Base-by-base conservation (phyloP, 2,113 vertebrate genomes). In the Periophthalmus modestus region DNA sequence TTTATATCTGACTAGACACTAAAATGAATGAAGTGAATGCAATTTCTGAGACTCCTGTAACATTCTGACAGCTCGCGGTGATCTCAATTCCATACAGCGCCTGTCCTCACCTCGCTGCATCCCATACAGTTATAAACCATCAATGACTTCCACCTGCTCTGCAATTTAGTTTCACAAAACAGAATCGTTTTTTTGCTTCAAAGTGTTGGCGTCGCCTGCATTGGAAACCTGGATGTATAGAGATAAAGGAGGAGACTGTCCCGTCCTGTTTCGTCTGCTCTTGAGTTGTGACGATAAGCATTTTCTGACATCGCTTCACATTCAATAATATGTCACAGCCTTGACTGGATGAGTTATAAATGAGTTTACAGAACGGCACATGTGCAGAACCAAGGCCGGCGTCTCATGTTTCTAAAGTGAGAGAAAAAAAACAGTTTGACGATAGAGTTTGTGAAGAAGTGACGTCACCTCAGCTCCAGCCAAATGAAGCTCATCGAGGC, bases 291-390 rank as follows among this genome's bases (percentile, higher is more conserved):
- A 33, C 81, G 82, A 86, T 71, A 74, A 85, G 71, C 80, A 72
- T 16, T 89, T 86, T 88, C 76, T 90, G 92, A 93, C 72, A 85
- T 80, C 52, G 72, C 89, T 81, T 92, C 89, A 83, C 88, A 84
- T 91, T 82, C 86, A 92, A 90, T 92, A 88, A 82, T 83, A 84
- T 89, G 90, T 84, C 73, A 80, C 68, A 62, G 79, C 77, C 84
- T 71, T 89, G 85, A 91, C 82, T 80, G 39, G 68, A 83, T 90
- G 82, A 82, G 93, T 91, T 90, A 92, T 92, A 83, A 89, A 91
- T 88, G 85, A 90, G 79, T 85, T 80, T 76, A 82, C 69, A 84
- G 70, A 72, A 11, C 71, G 19, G 34, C 76, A 69, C 67, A 68
- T 50, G 16, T 70, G 2, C 76, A 71, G 11, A n/a, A 0, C 9